A percentile compares a stretch with the other conserved stretches of the same genome.
phyloP scores from a whole-genome alignment of 1,140 invertebrate genomes.

The Drosophila ficusphila region DNA sequence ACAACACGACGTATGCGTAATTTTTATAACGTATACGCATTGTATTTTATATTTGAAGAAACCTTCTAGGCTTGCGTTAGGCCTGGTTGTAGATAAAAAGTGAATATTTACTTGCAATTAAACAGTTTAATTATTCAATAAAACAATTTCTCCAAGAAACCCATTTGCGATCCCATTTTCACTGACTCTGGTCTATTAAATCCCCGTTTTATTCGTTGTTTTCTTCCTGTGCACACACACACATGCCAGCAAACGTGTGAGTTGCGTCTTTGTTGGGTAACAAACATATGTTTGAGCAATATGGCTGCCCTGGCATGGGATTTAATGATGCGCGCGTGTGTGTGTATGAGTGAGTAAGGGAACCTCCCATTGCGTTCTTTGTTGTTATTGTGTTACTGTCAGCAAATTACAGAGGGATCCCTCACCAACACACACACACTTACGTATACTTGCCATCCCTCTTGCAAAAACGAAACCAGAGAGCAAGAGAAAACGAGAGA shows the following conservation, averaged over 20 bases:
- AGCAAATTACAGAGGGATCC: conserved; percentile 55
- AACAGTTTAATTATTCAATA: not conserved
- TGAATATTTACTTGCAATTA: not conserved
- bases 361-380: not conserved
- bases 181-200: not conserved
- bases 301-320: conserved; percentile 46
- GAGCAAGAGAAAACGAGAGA: not conserved
- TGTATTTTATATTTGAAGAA: too few species aligned
- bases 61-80: too few species aligned
- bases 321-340: conserved; percentile 19
- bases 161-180: not conserved
- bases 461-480: not conserved
- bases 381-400: conserved; percentile 36
- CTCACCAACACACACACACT: conserved; percentile 4
- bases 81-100: too few species aligned
- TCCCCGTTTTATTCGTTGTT: not conserved
- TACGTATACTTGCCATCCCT: conserved; percentile 4
- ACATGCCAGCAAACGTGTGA: conserved; percentile 4
- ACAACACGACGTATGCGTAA: conserved; percentile 5
- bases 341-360: not conserved
- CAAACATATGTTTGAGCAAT: conserved; percentile 77
- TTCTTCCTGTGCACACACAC: conserved; percentile 5
- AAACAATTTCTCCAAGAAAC: not conserved
- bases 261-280: conserved; percentile 44
- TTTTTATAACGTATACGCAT: not conserved